These are phyloP conservation scores for Maniola jurtina DNA, from an alignment of 1,140 invertebrate species.

Conservation along the genomic window DNA sequence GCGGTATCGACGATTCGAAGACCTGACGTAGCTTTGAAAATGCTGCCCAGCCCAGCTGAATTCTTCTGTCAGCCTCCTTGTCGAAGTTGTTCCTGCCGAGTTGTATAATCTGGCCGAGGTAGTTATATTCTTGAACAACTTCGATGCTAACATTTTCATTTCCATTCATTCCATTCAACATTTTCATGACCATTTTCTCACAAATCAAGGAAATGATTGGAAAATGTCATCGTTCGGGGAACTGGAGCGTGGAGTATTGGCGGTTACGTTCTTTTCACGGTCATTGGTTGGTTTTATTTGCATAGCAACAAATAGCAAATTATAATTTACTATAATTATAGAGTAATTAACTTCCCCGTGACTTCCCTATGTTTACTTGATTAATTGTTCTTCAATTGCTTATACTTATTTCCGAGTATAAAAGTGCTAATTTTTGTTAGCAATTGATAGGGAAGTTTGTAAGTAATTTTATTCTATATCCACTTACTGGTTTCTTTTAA, in stretches of 20 bases:
- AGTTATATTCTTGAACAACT: too few relatives aligned
- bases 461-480: too few relatives aligned
- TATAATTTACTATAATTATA: not conserved
- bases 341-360: not conserved
- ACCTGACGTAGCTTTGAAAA: too few relatives aligned
- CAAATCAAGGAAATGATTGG: not conserved
- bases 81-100: too few relatives aligned
- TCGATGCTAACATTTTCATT: too few relatives aligned
- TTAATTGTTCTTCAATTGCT: not conserved
- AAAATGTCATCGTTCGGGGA: slow-evolving; percentile 12
- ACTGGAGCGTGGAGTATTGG: slow-evolving; percentile 16
- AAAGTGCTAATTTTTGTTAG: not conserved
- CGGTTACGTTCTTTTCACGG: slow-evolving; percentile 14
- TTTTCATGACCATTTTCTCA: not conserved
- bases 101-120: too few relatives aligned
- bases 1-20: too few relatives aligned
- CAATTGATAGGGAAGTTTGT: not conserved
- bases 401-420: not conserved
- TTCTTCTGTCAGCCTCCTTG: too few relatives aligned
- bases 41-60: too few relatives aligned
- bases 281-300: slow-evolving; percentile 10
- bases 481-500: too few relatives aligned
- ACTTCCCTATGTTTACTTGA: not conserved
- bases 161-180: too few relatives aligned
- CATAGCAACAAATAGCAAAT: not conserved